Percentiles rank a stretch among this genome's conserved stretches.
Evolutionary conservation across 2,113 vertebrate genomes (phyloP).

Genomic region (Dicrurus megarhynchus): DNA sequence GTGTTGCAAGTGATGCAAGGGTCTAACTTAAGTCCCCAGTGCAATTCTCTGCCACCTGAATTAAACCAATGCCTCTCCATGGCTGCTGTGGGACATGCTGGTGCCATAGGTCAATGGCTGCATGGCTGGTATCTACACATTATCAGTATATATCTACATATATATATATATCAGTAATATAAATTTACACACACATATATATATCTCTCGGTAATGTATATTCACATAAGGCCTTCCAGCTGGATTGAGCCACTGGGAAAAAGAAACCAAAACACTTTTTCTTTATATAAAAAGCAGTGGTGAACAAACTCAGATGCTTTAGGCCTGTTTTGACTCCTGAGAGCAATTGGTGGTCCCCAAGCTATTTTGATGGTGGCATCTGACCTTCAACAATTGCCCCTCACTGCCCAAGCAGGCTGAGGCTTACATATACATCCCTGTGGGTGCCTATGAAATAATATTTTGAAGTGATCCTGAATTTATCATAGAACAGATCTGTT

Average conservation of each 20-base stretch:
- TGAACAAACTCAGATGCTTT: background rate
- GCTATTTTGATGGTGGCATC: background rate
- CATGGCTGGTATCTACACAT: background rate
- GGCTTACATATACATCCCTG: background rate
- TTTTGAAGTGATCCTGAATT: background rate
- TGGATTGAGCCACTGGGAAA: background rate
- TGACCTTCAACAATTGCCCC: background rate
- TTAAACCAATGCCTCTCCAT: accelerated
- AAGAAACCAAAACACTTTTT: background rate
- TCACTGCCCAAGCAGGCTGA: accelerated
- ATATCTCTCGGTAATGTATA: background rate
- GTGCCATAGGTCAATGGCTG: background rate
- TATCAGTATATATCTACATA: background rate
- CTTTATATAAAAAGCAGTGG: background rate
- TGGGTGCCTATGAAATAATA: accelerated
- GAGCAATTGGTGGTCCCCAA: background rate
- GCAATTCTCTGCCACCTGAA: background rate
- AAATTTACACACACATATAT: background rate
- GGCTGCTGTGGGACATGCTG: accelerated
- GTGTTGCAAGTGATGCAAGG: accelerated
- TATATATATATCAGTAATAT: background rate
- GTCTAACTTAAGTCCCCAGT: accelerated
- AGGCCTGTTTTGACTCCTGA: background rate
- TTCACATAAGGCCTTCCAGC: background rate
- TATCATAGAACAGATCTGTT: background rate